These are phyloP conservation scores for Muricea muricata DNA, from an alignment of 92 coral and sea anemone genomes.

Conservation along the genomic window DNA sequence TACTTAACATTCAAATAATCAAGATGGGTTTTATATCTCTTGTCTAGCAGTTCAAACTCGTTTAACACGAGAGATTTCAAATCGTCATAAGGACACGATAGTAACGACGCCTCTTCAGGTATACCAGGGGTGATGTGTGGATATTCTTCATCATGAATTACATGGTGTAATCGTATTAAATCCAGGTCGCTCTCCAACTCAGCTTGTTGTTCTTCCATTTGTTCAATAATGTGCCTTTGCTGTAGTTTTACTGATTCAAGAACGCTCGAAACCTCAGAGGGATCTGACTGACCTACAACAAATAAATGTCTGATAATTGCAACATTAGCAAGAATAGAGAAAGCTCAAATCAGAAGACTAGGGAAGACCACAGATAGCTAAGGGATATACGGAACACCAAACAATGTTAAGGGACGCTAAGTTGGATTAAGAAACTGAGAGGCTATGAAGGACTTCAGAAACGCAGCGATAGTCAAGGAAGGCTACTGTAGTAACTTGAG, in stretches of 20 bases:
- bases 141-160: constrained; percentile 60
- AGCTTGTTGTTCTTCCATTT: constrained; percentile 70
- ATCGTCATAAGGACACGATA: constrained; percentile 85
- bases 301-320: too few species aligned
- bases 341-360: too few species aligned
- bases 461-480: too few species aligned
- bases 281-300: constrained; percentile 65
- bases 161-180: constrained; percentile 42
- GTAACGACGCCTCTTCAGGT: constrained; percentile 78
- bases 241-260: constrained; percentile 88
- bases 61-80: constrained; percentile 76
- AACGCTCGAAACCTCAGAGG: constrained; percentile 76
- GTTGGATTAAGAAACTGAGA: too few species aligned
- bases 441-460: too few species aligned
- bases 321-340: too few species aligned
- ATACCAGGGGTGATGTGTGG: constrained; percentile 67
- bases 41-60: constrained; percentile 86
- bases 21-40: constrained; percentile 88
- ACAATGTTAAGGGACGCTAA: too few species aligned
- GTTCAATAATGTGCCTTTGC: constrained; percentile 73
- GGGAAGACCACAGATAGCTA: too few species aligned
- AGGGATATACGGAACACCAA: too few species aligned
- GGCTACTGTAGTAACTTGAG: too few species aligned
- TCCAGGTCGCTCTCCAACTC: constrained; percentile 86
- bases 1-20: constrained; percentile 83